phyloP scores from a whole-genome alignment of 2,113 vertebrate species.

The Salvelinus alpinus region DNA sequence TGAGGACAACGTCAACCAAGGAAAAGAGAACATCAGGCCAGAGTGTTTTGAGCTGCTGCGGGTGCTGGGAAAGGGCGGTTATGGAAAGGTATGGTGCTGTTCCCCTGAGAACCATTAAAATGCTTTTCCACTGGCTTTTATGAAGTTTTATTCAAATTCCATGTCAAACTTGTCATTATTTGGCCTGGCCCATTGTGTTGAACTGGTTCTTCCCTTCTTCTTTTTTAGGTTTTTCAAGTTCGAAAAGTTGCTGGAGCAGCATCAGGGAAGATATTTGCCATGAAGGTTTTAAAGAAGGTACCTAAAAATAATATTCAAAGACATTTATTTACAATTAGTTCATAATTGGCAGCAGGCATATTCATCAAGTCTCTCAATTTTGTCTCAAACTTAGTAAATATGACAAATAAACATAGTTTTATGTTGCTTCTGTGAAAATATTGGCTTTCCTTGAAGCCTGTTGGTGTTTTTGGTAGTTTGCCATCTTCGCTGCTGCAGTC shows the following conservation, averaged over 20 bases:
- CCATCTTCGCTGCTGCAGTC: constrained; percentile 53
- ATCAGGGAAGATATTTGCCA: constrained; percentile 97
- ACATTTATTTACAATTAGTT: neutral
- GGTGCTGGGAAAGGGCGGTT: constrained; percentile 96
- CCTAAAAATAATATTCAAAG: neutral
- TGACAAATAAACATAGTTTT: constrained; percentile 34
- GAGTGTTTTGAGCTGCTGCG: constrained; percentile 97
- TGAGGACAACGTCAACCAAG: constrained; percentile 96
- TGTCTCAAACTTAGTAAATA: constrained; percentile 11
- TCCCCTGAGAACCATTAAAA: neutral
- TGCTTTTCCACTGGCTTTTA: neutral
- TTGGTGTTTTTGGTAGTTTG: constrained; percentile 49
- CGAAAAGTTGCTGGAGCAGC: constrained; percentile 94
- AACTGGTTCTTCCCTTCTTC: neutral
- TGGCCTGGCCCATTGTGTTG: neutral
- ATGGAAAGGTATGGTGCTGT: constrained; percentile 86
- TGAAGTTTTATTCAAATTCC: neutral
- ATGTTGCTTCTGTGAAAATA: constrained; percentile 41
- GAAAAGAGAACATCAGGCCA: constrained; percentile 94
- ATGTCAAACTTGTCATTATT: neutral
- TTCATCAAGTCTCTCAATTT: neutral
- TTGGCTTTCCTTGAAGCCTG: constrained; percentile 39
- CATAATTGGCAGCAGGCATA: neutral
- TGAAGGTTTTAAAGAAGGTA: constrained; percentile 99
- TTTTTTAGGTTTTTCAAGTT: constrained; percentile 93